phyloP scores from a whole-genome alignment of 1,140 invertebrate species.

The Drosophila pachea region DNA sequence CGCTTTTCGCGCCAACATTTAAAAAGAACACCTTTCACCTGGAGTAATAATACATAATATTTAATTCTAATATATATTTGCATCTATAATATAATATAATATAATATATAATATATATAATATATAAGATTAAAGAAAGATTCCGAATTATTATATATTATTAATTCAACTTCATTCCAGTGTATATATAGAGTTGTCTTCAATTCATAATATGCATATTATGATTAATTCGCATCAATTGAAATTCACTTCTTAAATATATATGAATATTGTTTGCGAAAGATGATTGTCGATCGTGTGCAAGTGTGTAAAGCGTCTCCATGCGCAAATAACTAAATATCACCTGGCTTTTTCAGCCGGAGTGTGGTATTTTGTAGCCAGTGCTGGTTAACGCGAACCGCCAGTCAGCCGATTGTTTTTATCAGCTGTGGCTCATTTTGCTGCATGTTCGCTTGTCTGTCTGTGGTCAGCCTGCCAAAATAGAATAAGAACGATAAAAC shows the following conservation, averaged over 20 bases:
- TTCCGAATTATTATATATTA: too few relatives aligned
- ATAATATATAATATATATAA: too few relatives aligned
- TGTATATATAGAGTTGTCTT: too few relatives aligned
- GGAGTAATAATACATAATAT: too few relatives aligned
- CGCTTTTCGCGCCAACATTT: background rate
- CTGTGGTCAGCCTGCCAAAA: slow-evolving; percentile 11
- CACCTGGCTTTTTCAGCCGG: slow-evolving; percentile 6
- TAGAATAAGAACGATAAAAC: slow-evolving; percentile 31
- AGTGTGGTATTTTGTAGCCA: slow-evolving; percentile 7
- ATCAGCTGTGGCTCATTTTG: slow-evolving; percentile 44
- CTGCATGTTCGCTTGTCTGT: background rate
- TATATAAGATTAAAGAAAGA: too few relatives aligned
- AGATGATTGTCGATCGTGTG: background rate
- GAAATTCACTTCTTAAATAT: too few relatives aligned
- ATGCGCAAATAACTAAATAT: background rate
- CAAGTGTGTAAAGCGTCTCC: background rate
- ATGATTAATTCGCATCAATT: too few relatives aligned
- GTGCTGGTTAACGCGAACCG: slow-evolving; percentile 15
- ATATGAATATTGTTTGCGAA: too few relatives aligned
- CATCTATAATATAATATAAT: too few relatives aligned
- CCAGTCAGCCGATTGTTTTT: slow-evolving; percentile 26
- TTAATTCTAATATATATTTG: too few relatives aligned
- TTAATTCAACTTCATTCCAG: too few relatives aligned
- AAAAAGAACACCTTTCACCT: background rate
- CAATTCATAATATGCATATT: too few relatives aligned